These are phyloP conservation scores for Macrosiphum euphorbiae DNA, from an alignment of 2,888 invertebrate species.

Conservation along the genomic window DNA sequence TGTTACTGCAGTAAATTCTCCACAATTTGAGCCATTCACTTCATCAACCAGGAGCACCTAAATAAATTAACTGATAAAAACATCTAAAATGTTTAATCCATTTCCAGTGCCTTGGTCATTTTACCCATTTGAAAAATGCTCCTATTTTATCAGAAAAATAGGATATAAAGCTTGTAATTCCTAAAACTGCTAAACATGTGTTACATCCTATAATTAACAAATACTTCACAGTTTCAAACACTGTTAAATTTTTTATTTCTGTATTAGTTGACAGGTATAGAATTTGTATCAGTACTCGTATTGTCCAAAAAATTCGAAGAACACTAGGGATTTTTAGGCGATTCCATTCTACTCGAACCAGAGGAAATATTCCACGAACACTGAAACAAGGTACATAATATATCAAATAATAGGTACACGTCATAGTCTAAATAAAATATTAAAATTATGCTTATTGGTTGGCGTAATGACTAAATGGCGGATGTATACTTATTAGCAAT, in stretches of 20 bases:
- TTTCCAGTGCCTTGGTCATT: neutral
- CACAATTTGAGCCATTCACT: conserved; percentile 91
- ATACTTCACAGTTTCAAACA: conserved; percentile 72
- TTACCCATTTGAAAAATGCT: conserved; percentile 86
- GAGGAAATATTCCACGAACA: conserved; percentile 86
- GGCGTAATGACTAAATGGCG: neutral
- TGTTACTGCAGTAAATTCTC: conserved; percentile 92
- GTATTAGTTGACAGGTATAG: conserved; percentile 70
- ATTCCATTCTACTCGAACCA: conserved; percentile 91
- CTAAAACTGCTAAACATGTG: conserved; percentile 89
- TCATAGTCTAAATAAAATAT: neutral
- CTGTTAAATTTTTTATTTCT: conserved; percentile 38
- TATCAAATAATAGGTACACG: neutral
- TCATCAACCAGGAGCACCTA: conserved; percentile 82
- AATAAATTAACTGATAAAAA: neutral
- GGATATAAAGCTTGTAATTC: conserved; percentile 93
- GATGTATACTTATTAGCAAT: no score
- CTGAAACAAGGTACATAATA: conserved; percentile 71
- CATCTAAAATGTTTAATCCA: neutral
- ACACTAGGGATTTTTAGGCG: conserved; percentile 90
- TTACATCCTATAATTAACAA: conserved; percentile 90
- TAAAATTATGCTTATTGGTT: neutral
- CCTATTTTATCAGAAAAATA: conserved; percentile 91
- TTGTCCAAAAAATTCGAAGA: conserved; percentile 88
- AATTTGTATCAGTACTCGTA: conserved; percentile 80